Evolutionary conservation across 2,113 vertebrate genomes (phyloP).

Genomic region (Galemys pyrenaicus): DNA sequence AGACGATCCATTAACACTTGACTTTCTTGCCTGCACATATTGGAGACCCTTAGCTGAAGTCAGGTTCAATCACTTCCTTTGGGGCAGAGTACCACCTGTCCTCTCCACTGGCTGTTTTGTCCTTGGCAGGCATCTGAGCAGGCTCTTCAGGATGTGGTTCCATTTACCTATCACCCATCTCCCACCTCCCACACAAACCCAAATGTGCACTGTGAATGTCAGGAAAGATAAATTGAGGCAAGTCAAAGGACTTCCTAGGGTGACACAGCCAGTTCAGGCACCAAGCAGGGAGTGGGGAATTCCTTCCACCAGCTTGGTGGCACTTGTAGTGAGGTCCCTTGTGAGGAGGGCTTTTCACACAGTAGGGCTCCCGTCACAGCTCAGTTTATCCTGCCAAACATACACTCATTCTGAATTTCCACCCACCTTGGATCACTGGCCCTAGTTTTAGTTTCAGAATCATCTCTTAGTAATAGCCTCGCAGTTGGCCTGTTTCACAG

Average conservation of each 20-base stretch:
- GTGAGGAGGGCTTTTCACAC: neutral
- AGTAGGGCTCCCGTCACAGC: neutral
- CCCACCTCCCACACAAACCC: rapidly evolving
- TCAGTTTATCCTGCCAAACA: neutral
- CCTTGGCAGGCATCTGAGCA: neutral
- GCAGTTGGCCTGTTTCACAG: neutral
- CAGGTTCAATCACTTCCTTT: neutral
- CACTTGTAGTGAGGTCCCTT: neutral
- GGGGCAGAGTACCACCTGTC: neutral
- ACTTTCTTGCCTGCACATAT: neutral
- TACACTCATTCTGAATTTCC: neutral
- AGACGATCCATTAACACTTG: neutral
- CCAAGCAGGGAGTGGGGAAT: neutral
- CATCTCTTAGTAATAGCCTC: neutral
- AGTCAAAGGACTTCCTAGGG: neutral
- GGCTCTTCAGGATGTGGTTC: neutral
- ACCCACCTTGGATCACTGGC: neutral
- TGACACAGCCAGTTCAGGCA: neutral
- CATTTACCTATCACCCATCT: neutral
- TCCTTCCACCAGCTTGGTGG: neutral
- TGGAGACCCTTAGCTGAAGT: neutral
- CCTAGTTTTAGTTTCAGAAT: neutral
- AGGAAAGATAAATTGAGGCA: neutral
- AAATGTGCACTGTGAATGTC: rapidly evolving
- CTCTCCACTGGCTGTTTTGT: neutral